These are phyloP conservation scores for Camponotus pennsylvanicus DNA, from an alignment of 1,140 invertebrate genomes.

Conservation along the genomic window DNA sequence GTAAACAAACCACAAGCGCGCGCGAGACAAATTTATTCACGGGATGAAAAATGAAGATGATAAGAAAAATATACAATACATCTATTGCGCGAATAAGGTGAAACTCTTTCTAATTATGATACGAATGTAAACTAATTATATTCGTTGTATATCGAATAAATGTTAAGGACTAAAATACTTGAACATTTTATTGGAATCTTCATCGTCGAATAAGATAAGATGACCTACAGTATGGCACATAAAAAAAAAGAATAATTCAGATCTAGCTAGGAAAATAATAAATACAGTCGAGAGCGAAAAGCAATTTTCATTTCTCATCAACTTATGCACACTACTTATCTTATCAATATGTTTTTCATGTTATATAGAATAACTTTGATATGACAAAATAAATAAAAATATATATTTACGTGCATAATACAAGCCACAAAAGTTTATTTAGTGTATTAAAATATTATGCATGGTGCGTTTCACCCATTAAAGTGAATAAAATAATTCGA, in stretches of 20 bases:
- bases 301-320: constrained; percentile 5
- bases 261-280: constrained; percentile 29
- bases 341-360: neutral
- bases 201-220: neutral
- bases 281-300: constrained; percentile 10
- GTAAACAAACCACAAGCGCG: no score
- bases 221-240: constrained; percentile 14
- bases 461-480: no score
- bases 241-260: neutral
- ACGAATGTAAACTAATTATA: neutral
- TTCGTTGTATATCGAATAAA: constrained; percentile 47
- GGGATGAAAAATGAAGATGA: no score
- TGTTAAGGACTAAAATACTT: neutral
- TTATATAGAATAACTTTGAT: neutral
- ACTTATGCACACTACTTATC: constrained; percentile 29
- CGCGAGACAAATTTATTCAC: no score
- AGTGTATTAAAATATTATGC: neutral
- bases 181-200: constrained; percentile 1
- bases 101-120: neutral
- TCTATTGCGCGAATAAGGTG: no score
- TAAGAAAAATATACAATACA: no score
- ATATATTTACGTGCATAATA: neutral
- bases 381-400: constrained; percentile 28
- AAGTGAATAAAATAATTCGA: neutral
- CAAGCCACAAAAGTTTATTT: constrained; percentile 32